A percentile compares a stretch with the other conserved stretches of the same genome.
Evolutionary conservation across 2,888 invertebrate genomes (phyloP).

Genomic region (Adelphocoris suturalis): DNA sequence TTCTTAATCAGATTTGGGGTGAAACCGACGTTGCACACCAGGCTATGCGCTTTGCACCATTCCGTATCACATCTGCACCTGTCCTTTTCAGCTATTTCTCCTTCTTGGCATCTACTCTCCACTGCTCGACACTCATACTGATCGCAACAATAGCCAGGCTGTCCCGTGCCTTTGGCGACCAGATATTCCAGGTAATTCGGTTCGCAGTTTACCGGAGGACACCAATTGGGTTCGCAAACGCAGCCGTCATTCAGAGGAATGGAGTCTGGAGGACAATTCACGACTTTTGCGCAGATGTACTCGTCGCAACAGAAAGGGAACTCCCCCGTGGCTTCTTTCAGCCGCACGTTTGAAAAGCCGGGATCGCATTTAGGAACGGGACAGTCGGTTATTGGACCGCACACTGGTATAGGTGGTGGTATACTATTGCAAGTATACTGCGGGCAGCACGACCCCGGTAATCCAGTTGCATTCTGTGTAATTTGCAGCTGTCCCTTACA

Average conservation of each 20-base stretch:
- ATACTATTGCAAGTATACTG: neutral
- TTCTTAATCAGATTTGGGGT: too few species aligned
- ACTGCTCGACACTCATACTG: neutral
- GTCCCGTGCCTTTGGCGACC: neutral
- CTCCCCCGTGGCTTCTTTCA: neutral
- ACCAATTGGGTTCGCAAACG: neutral
- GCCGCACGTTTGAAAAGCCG: too few species aligned
- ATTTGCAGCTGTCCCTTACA: neutral
- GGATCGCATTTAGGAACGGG: neutral
- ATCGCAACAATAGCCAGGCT: neutral
- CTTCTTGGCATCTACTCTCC: neutral
- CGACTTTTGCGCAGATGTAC: neutral
- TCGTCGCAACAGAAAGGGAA: conserved; percentile 24
- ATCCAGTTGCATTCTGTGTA: neutral
- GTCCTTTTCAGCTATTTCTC: too few species aligned
- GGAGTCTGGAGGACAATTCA: conserved; percentile 1
- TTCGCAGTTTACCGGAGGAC: neutral
- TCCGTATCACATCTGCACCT: neutral
- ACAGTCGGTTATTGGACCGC: neutral
- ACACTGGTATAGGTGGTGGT: neutral
- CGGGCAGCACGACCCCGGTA: neutral
- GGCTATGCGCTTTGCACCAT: neutral
- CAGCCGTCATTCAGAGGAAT: neutral
- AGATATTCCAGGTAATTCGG: neutral
- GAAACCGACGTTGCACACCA: neutral